These are phyloP conservation scores for Cynopterus sphinx DNA, from an alignment of 2,797 vertebrate genomes.

Conservation along the genomic window DNA sequence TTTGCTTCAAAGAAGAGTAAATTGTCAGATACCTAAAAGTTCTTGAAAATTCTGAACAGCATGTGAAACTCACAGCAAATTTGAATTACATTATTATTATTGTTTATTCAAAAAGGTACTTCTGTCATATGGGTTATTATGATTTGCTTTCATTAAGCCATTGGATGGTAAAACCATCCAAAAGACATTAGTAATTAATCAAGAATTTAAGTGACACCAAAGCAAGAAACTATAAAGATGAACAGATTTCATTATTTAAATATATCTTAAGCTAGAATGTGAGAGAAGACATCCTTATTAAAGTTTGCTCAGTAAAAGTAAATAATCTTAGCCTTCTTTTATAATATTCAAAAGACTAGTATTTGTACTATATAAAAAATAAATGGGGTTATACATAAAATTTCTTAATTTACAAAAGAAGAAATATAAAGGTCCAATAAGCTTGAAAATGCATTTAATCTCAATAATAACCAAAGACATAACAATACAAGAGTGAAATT, in stretches of 20 bases:
- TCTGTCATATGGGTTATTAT: background rate
- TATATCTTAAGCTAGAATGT: background rate
- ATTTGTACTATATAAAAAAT: background rate
- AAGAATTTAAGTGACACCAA: slow-evolving; percentile 8
- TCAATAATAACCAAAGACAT: background rate
- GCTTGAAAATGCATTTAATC: background rate
- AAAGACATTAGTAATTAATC: background rate
- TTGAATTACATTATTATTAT: background rate
- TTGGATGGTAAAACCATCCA: background rate
- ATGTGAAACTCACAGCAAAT: background rate
- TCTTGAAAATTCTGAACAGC: background rate
- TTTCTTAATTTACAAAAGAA: slow-evolving; percentile 6
- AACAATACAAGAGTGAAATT: slow-evolving; percentile 21
- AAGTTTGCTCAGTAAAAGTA: slow-evolving; percentile 12
- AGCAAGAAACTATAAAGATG: background rate
- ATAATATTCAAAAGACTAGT: background rate
- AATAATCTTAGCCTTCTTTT: background rate
- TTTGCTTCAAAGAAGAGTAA: background rate
- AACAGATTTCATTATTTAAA: slow-evolving; percentile 22
- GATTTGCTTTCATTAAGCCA: background rate
- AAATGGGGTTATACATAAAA: background rate
- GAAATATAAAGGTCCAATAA: background rate
- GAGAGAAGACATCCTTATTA: background rate
- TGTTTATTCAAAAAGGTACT: background rate
- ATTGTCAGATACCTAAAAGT: background rate